Base-by-base conservation (phyloP, 2,888 invertebrate genomes). In the Sipha maydis region DNA sequence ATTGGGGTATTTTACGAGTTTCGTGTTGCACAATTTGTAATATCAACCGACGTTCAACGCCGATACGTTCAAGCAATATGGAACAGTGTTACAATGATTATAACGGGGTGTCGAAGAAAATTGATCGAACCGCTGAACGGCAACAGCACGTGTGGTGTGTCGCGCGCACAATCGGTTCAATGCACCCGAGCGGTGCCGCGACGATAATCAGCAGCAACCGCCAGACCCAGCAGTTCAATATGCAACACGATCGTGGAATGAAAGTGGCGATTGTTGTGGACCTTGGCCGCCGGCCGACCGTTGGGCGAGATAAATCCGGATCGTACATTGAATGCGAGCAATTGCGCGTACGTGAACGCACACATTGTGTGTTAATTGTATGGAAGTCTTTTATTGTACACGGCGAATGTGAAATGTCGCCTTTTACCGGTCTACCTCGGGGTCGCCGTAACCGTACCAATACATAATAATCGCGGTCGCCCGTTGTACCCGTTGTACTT, bases 181-280 rank as follows among this genome's bases (percentile, higher is more conserved):
- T 4, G 4, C 4, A 56, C 21, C 61, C 48, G 48, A 2, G 48
- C 48, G 48, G 48, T 1, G 3, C 14, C 2, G 48, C 48, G 14
- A 48, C 48, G 48, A 14, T 14, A 48, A 48, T 48, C 25, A 25
- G 61, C 61, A 25, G 61, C 61, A 25, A 21, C 54, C 54, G 8
- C 2, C 54, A 5, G 54, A n/a, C 61, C 25, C 61, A 7, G 21
- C 25, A 25, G 3, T 2, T 21, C 25, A 21, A 21, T 25, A 61
- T 14, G 48, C 21, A 61, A 61, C 8, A 3, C 25, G 25, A 61
- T 19, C 61, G 54, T 54, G 61, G 61, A 61, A 69, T 11, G 41
- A 77, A 77, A 77, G 9, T 4, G 73, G 83, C n/a, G 83, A 83
- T 83, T 34, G 83, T 83, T 34, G 83, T 56, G 83, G 73, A n/a